Conservation (phyloP, 2,888 invertebrate genomes). For the Neelides folsomi region DNA sequence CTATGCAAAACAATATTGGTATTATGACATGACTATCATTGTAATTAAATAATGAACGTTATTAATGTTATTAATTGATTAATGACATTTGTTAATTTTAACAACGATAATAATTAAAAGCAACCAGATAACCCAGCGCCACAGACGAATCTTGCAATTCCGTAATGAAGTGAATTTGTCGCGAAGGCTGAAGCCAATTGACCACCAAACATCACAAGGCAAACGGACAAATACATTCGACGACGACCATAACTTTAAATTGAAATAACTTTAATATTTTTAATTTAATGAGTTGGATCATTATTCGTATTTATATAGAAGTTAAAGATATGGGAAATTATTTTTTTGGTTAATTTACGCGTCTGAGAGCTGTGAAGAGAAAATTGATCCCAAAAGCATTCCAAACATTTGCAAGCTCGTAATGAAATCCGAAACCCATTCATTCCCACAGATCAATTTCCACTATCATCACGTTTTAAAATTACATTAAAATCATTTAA, state of each 20-base stretch:
- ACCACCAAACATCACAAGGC: slow-evolving; percentile 12
- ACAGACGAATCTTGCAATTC: slow-evolving; percentile 14
- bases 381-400: slow-evolving; percentile 15
- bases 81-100: too few species aligned
- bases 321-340: too few species aligned
- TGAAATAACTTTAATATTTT: not conserved
- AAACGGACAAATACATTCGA: slow-evolving; percentile 11
- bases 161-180: slow-evolving; percentile 10
- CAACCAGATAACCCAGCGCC: slow-evolving; percentile 14
- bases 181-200: slow-evolving; percentile 9
- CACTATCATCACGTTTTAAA: slow-evolving; percentile 17
- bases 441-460: slow-evolving; percentile 14
- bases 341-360: slow-evolving; percentile 8
- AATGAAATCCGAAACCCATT: slow-evolving; percentile 20
- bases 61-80: too few species aligned
- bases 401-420: slow-evolving; percentile 24
- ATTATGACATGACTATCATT: not conserved
- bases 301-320: too few species aligned
- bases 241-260: slow-evolving; percentile 14
- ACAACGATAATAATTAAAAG: too few species aligned
- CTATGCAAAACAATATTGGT: slow-evolving; percentile 2
- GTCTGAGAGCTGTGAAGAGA: slow-evolving; percentile 16
- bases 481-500: too few species aligned
- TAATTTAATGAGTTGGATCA: too few species aligned
- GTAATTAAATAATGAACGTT: not conserved